Conservation (phyloP, 2,888 invertebrate genomes). For the Liodrosophila aerea region DNA sequence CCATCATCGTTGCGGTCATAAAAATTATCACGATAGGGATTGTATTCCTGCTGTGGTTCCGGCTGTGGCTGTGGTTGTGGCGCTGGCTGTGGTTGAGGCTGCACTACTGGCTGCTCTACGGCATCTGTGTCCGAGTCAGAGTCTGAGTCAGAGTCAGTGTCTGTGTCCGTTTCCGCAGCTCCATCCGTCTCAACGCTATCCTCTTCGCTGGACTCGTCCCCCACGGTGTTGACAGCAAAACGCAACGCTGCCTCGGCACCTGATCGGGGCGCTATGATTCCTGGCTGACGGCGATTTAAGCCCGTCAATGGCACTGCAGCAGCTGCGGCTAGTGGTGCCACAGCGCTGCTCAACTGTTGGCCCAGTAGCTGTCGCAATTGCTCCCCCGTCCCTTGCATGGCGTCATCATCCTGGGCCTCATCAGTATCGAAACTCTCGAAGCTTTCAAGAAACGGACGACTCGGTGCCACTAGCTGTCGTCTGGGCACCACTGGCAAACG, state of each 20-base stretch:
- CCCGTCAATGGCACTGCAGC: constrained; percentile 29
- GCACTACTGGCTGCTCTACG: constrained; percentile 2
- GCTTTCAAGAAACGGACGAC: constrained; percentile 48
- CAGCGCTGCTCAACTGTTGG: constrained; percentile 48
- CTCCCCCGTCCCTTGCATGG: constrained; percentile 23
- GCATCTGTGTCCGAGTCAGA: constrained; percentile 7
- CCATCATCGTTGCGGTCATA: constrained; percentile 64
- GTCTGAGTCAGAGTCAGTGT: background rate
- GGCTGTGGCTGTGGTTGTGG: background rate
- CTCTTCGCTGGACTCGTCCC: constrained; percentile 41
- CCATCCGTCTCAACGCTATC: constrained; percentile 33
- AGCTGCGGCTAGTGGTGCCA: constrained; percentile 45
- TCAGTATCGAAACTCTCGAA: constrained; percentile 54
- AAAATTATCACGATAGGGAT: constrained; percentile 67
- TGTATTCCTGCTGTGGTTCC: constrained; percentile 33
- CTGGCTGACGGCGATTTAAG: constrained; percentile 41
- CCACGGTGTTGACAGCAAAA: constrained; percentile 26
- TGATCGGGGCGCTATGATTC: constrained; percentile 48
- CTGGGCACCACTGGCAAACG: constrained; percentile 21
- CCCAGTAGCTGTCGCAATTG: constrained; percentile 48
- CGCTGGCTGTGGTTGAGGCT: background rate
- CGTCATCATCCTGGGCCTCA: constrained; percentile 1
- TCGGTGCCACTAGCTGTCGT: constrained; percentile 44
- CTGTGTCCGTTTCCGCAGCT: background rate
- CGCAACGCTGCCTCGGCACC: constrained; percentile 35